Conservation (phyloP, 2,113 vertebrate species). For the Rhineura floridana region DNA sequence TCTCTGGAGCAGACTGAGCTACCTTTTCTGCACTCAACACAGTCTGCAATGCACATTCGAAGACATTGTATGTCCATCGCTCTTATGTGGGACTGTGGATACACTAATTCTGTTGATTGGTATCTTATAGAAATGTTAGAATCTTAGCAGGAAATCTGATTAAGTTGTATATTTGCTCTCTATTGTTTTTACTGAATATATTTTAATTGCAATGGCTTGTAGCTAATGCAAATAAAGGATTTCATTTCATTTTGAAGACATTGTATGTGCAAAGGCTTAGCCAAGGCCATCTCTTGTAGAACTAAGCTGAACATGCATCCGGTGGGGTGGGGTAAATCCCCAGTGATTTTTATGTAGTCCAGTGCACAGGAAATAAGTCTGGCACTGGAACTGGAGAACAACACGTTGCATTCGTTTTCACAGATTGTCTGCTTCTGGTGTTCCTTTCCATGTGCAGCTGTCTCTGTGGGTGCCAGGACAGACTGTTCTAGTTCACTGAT, state of each 20-base stretch:
- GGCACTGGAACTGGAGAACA: not conserved
- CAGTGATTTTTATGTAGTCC: not conserved
- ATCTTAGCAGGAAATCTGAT: no score
- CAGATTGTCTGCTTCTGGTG: accelerated
- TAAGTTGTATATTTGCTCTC: no score
- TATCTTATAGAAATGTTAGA: no score
- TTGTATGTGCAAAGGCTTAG: accelerated
- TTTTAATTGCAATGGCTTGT: no score
- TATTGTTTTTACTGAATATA: no score
- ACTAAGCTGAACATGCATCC: not conserved
- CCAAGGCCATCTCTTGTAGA: not conserved
- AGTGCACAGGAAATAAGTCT: not conserved
- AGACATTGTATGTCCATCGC: no score
- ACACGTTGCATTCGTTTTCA: not conserved
- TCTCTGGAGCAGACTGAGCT: not conserved
- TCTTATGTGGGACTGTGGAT: no score
- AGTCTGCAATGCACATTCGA: not conserved
- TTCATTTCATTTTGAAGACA: no score
- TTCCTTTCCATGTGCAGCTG: not conserved
- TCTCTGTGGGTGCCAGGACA: not conserved
- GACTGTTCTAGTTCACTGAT: not conserved
- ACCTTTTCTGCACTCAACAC: not conserved
- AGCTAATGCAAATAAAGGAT: no score
- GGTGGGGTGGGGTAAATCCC: not conserved
- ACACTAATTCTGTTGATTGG: no score